Base-by-base conservation (phyloP, 1,140 invertebrate species). In the Alviniconcha marisindica region DNA sequence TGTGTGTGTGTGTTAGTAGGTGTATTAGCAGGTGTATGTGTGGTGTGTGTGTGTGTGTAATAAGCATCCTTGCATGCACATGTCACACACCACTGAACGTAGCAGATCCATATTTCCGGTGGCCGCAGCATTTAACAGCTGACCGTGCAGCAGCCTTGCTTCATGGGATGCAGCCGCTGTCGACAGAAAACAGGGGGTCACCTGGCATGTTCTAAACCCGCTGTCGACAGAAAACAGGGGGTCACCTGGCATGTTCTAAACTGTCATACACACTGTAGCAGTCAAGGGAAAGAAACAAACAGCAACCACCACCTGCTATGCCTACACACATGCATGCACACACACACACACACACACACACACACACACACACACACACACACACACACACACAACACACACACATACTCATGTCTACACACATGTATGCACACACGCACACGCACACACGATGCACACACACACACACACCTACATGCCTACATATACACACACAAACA, bases 91-190 rank as follows among this genome's bases (percentile, higher is more conserved):
- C 93, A 95, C 84, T 82, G 94, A 89, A 86, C 94, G 94, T 36
- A 96, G 91, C n/a, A 90, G 90, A 0, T 95, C 93, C 18, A 95
- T 84, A 77, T 94, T 91, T 14, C 95, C 95, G 77, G 95, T 93
- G 81, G 94, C 92, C 2, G 95, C 95, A n/a, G 95, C 95, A 31
- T 93, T 93, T 33, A 96, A 89, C n/a, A 96, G 93, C 66, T 91
- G 88, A 24, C 94, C 92, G 87, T 96, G 95, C 40, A 87, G 84
- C 66, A 86, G 86, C 82, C 93, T 89, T 10, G 93, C 90, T 88
- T 95, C 95, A 54, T 94, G 94, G 40, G 92, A 88, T 87, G 95
- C 95, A 38, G 95, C 95, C 14, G 95, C 95, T 90, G 84, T 86
- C 81, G 80, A 84, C 28, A 60, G 33, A 48, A 73, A 33, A 21